Percentiles rank a stretch among this genome's conserved stretches.
Conservation (phyloP, 1,140 invertebrate genomes). For the Cardiocondyla obscurior region DNA sequence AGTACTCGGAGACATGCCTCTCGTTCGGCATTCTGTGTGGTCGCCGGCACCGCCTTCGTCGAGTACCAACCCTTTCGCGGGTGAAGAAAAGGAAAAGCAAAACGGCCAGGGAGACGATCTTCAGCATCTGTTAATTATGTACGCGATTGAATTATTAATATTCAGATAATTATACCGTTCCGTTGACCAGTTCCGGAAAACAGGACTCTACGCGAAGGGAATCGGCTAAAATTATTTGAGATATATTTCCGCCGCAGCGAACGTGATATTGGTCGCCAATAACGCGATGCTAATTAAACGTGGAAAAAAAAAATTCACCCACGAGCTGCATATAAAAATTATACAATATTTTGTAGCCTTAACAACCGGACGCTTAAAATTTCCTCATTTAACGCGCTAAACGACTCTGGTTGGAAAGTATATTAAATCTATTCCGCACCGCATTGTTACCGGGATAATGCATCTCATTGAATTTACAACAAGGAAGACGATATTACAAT, state of each 20-base stretch:
- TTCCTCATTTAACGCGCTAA: background rate
- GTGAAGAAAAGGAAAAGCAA: conserved; percentile 39
- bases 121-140: conserved; percentile 78
- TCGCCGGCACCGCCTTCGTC: conserved; percentile 69
- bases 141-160: conserved; percentile 79
- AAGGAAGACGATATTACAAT: conserved; percentile 9
- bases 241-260: background rate
- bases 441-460: background rate
- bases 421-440: background rate
- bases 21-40: conserved; percentile 73
- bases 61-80: conserved; percentile 59
- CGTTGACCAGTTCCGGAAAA: conserved; percentile 10
- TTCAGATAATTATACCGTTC: conserved; percentile 76
- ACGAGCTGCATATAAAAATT: background rate
- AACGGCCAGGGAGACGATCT: conserved; percentile 35
- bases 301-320: background rate
- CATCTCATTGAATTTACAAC: conserved; percentile 9
- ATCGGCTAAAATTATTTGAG: conserved; percentile 2
- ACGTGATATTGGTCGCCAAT: background rate
- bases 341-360: background rate
- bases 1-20: conserved; percentile 63
- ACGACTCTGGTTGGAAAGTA: background rate
- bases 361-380: background rate
- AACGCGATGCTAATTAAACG: background rate
- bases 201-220: background rate